Percentiles rank a stretch among this genome's conserved stretches.
phyloP scores from a whole-genome alignment of 2,113 vertebrate genomes.

The Syngnathoides biaculeatus region DNA sequence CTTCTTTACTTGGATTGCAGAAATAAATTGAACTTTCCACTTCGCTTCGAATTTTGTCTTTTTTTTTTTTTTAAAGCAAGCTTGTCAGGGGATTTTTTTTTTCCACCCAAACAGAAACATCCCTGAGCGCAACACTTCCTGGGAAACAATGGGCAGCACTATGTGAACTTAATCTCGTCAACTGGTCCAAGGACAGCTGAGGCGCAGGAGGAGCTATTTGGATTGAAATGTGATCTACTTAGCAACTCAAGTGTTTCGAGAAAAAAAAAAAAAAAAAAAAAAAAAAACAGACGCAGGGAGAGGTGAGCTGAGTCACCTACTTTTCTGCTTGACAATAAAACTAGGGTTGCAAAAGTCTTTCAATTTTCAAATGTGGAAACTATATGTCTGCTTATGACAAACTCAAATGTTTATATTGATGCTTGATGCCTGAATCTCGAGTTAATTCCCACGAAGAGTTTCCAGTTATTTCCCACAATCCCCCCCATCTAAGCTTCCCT shows the following conservation, averaged over 20 bases:
- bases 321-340: too few species aligned
- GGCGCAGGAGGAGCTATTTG: slow-evolving; percentile 26
- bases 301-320: neutral
- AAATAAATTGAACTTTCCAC: neutral
- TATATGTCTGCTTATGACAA: too few species aligned
- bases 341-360: neutral
- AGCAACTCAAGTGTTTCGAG: slow-evolving; percentile 17
- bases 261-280: neutral
- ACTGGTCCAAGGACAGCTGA: slow-evolving; percentile 30
- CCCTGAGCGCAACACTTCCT: slow-evolving; percentile 7
- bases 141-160: slow-evolving; percentile 20
- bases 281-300: neutral
- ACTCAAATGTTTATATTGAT: too few species aligned
- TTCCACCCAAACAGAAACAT: neutral
- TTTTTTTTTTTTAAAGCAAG: too few species aligned
- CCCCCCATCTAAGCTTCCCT: neutral
- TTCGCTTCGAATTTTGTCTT: neutral
- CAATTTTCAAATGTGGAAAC: neutral
- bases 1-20: neutral
- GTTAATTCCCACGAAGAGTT: too few species aligned
- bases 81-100: slow-evolving; percentile 15
- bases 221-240: slow-evolving; percentile 37
- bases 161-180: slow-evolving; percentile 9
- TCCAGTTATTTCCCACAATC: too few species aligned
- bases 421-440: too few species aligned